These are phyloP conservation scores for Gymnothorax reevesii DNA, from an alignment of 2,797 vertebrate genomes.

Conservation along the genomic window DNA sequence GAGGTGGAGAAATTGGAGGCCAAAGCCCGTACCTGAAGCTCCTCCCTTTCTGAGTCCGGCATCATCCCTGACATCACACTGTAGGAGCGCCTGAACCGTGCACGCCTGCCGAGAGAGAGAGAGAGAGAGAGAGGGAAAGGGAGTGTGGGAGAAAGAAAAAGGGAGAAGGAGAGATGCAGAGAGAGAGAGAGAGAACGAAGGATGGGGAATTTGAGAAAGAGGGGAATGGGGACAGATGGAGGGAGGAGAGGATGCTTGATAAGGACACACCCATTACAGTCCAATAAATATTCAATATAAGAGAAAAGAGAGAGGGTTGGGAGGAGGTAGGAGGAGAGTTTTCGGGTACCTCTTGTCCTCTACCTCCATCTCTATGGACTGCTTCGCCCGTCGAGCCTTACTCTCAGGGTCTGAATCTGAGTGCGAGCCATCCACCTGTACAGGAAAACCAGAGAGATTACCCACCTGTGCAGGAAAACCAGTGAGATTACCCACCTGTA, in stretches of 20 bases:
- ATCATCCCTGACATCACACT: constrained; percentile 92
- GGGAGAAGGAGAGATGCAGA: neutral
- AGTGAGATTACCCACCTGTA: too few relatives aligned
- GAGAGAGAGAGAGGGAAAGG: neutral
- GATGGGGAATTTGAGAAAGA: neutral
- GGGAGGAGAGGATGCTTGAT: too few relatives aligned
- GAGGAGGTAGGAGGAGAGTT: neutral
- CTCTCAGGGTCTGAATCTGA: constrained; percentile 3
- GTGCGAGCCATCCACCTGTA: neutral
- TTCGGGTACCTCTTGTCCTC: constrained; percentile 15
- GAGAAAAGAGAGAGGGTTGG: neutral
- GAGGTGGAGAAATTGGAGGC: constrained; percentile 72
- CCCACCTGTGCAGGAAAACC: too few relatives aligned
- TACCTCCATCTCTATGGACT: constrained; percentile 22
- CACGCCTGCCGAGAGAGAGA: constrained; percentile 65
- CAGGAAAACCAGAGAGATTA: neutral
- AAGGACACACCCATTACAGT: too few relatives aligned
- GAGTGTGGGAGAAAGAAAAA: too few relatives aligned
- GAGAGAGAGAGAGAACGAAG: constrained; percentile 11
- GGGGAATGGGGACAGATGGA: too few relatives aligned
- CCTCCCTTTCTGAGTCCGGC: constrained; percentile 81
- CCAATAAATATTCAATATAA: too few relatives aligned
- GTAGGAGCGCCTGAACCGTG: constrained; percentile 91
- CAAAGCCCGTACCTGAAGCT: constrained; percentile 74
- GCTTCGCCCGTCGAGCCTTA: neutral